Conservation (phyloP, 2,797 vertebrate species). For the Valencia hispanica region DNA sequence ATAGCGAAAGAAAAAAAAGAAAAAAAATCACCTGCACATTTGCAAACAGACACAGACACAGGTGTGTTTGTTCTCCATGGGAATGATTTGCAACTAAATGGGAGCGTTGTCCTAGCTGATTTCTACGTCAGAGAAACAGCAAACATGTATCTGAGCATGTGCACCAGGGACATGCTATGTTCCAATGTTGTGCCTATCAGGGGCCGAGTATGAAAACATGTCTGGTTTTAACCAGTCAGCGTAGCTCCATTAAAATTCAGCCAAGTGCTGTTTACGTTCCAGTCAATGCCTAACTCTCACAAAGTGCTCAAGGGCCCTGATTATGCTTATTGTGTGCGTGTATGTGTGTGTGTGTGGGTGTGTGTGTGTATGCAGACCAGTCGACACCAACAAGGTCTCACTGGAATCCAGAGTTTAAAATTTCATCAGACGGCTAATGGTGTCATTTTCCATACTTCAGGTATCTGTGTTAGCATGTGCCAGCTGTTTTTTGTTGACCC, state of each 20-base stretch:
- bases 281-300: slow-evolving; percentile 29
- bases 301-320: slow-evolving; percentile 58
- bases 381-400: slow-evolving; percentile 24
- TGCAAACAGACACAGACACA: slow-evolving; percentile 44
- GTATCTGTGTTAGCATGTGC: slow-evolving; percentile 8
- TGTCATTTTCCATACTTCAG: slow-evolving; percentile 34
- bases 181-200: slow-evolving; percentile 19
- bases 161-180: slow-evolving; percentile 54
- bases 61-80: slow-evolving; percentile 51
- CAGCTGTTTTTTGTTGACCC: slow-evolving; percentile 37
- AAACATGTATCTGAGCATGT: slow-evolving; percentile 11
- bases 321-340: slow-evolving; percentile 35
- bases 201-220: slow-evolving; percentile 19
- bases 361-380: slow-evolving; percentile 12
- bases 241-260: slow-evolving; percentile 62
- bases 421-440: slow-evolving; percentile 17
- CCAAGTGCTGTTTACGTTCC: slow-evolving; percentile 60
- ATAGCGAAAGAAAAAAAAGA: slow-evolving; percentile 46
- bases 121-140: slow-evolving; percentile 45
- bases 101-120: slow-evolving; percentile 35
- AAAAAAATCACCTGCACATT: slow-evolving; percentile 27
- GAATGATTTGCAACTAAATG: slow-evolving; percentile 66
- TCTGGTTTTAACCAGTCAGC: slow-evolving; percentile 20
- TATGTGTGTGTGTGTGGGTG: slow-evolving; percentile 21
- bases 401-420: slow-evolving; percentile 24